Evolutionary conservation across 2,888 invertebrate species (phyloP).

Genomic region (Pristionchus exspectatus): DNA sequence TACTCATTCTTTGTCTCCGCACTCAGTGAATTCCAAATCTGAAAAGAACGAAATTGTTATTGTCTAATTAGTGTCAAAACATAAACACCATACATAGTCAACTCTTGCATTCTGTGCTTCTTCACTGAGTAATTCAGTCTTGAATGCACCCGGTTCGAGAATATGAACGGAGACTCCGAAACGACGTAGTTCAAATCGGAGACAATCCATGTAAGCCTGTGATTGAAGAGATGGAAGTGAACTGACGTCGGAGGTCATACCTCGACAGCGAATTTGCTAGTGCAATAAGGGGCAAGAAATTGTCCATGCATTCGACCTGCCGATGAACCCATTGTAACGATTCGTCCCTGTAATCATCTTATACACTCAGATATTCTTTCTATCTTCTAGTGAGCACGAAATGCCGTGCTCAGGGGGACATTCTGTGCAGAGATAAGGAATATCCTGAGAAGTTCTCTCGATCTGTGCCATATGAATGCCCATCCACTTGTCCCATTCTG

Average conservation of each 20-base stretch:
- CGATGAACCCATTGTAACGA: constrained; percentile 80
- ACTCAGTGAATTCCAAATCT: constrained; percentile 69
- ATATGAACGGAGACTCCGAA: constrained; percentile 71
- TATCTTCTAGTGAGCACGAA: background rate
- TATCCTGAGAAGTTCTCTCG: background rate
- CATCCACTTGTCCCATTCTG: background rate
- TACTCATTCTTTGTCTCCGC: constrained; percentile 74
- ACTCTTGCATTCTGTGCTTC: constrained; percentile 70
- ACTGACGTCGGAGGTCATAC: background rate
- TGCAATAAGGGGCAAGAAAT: constrained; percentile 72
- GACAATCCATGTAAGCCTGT: constrained; percentile 72
- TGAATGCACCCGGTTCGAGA: constrained; percentile 77
- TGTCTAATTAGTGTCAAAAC: background rate
- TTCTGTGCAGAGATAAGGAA: background rate
- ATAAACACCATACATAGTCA: constrained; percentile 56
- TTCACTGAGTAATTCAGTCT: constrained; percentile 71
- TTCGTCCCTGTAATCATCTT: constrained; percentile 75
- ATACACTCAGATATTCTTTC: background rate
- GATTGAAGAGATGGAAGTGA: background rate
- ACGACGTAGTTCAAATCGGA: constrained; percentile 68
- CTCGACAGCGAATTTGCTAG: constrained; percentile 75
- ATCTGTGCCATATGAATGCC: background rate
- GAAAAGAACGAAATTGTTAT: background rate
- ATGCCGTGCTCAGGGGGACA: background rate
- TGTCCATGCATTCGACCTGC: constrained; percentile 79